Evolutionary conservation across 2,888 invertebrate genomes (phyloP).

Genomic region (Yponomeuta evonymella): DNA sequence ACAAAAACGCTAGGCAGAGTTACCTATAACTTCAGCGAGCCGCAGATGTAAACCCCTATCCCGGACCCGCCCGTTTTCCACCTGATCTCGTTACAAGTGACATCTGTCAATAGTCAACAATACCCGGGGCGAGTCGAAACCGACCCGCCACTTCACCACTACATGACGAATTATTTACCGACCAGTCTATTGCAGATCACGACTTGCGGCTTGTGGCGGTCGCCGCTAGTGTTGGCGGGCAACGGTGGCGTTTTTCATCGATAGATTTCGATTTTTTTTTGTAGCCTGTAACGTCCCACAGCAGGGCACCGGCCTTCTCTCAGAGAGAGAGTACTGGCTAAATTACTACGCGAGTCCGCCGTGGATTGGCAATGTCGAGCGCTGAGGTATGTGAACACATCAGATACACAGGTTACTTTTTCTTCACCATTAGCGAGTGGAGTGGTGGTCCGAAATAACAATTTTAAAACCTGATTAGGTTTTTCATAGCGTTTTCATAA

Average conservation of each 20-base stretch:
- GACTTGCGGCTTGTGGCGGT: neutral
- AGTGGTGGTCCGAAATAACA: too few relatives aligned
- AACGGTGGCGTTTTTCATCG: neutral
- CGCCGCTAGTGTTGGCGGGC: neutral
- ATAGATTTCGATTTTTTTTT: neutral
- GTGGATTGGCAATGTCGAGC: too few relatives aligned
- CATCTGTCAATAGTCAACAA: neutral
- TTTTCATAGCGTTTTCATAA: too few relatives aligned
- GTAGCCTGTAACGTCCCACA: too few relatives aligned
- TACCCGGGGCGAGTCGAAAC: neutral
- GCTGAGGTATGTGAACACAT: too few relatives aligned
- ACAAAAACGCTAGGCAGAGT: too few relatives aligned
- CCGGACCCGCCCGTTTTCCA: neutral
- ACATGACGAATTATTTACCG: neutral
- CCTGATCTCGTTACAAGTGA: neutral
- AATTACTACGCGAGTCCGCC: too few relatives aligned
- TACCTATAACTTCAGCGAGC: neutral
- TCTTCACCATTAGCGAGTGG: too few relatives aligned
- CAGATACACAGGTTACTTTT: too few relatives aligned
- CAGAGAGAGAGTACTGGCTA: too few relatives aligned
- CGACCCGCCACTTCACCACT: neutral
- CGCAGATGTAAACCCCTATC: neutral
- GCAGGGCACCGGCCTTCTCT: too few relatives aligned
- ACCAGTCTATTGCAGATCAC: neutral
- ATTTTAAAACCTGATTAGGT: too few relatives aligned